Percentiles rank a stretch among this genome's conserved stretches.
Evolutionary conservation across 2,888 invertebrate genomes (phyloP).

Genomic region (Andrena praecox): DNA sequence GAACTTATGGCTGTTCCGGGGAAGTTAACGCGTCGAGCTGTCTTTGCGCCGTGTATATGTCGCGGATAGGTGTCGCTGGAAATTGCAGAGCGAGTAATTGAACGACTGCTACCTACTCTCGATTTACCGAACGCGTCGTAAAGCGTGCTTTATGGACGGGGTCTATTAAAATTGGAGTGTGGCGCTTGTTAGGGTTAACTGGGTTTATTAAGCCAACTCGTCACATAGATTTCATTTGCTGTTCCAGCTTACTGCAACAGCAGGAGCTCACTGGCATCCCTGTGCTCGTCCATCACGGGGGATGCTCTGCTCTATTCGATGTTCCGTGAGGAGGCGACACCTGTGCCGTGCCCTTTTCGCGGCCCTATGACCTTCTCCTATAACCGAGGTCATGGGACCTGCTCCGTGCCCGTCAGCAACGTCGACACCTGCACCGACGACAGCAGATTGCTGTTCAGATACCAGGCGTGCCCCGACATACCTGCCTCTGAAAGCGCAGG

Average conservation of each 20-base stretch:
- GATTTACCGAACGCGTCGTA: too few relatives aligned
- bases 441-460: constrained; percentile 94
- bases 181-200: too few relatives aligned
- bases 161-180: too few relatives aligned
- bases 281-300: constrained; percentile 95
- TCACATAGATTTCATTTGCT: constrained; percentile 42
- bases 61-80: background rate
- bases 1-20: constrained; percentile 58
- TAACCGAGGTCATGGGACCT: constrained; percentile 95
- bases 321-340: constrained; percentile 94
- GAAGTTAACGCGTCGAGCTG: constrained; percentile 30
- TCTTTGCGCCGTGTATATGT: background rate
- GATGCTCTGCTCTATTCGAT: constrained; percentile 95
- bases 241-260: constrained; percentile 91
- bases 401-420: constrained; percentile 94
- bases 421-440: constrained; percentile 98
- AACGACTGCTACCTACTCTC: too few relatives aligned
- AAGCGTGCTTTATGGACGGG: too few relatives aligned
- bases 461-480: constrained; percentile 97
- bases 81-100: background rate
- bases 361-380: constrained; percentile 97
- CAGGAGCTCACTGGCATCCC: constrained; percentile 91
- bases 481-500: constrained; percentile 96
- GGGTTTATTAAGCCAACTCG: too few relatives aligned
- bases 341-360: constrained; percentile 95